Percentiles rank a stretch among this genome's conserved stretches.
phyloP scores from a whole-genome alignment of 2,113 vertebrate species.

The Rattus norvegicus region DNA sequence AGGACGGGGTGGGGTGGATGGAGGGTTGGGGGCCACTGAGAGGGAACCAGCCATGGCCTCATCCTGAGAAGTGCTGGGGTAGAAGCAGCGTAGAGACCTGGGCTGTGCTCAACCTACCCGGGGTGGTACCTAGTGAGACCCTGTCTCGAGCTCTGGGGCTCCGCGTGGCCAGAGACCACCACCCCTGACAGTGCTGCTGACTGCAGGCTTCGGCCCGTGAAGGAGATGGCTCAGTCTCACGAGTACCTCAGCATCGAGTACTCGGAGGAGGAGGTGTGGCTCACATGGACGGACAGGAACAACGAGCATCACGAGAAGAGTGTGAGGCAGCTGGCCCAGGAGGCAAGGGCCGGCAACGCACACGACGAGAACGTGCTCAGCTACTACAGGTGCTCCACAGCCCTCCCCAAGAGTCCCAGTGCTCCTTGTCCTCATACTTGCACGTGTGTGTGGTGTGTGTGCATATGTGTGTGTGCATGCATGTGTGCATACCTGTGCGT shows the following conservation, averaged over 20 bases:
- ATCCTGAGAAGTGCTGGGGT: background rate
- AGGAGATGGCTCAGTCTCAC: constrained; percentile 88
- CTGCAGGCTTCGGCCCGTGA: constrained; percentile 91
- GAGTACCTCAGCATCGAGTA: constrained; percentile 94
- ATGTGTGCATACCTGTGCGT: background rate
- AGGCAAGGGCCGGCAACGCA: constrained; percentile 94
- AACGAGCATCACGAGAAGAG: constrained; percentile 94
- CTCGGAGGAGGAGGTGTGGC: constrained; percentile 97
- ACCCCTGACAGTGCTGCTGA: background rate
- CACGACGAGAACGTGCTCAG: constrained; percentile 97
- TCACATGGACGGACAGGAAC: constrained; percentile 95
- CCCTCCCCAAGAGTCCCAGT: accelerated
- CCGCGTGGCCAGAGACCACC: background rate
- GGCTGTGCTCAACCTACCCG: too few species aligned
- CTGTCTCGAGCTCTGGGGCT: background rate
- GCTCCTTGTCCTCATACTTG: background rate
- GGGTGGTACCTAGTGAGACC: background rate
- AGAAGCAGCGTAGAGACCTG: background rate
- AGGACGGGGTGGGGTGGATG: background rate
- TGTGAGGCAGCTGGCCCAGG: constrained; percentile 95
- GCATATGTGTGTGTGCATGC: background rate
- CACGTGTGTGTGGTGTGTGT: background rate
- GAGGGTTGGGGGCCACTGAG: accelerated
- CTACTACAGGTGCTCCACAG: constrained; percentile 93
- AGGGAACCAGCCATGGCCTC: background rate